Percentiles rank a stretch among this genome's conserved stretches.
Conservation (phyloP, 1,140 invertebrate species). For the Wasmannia auropunctata region DNA sequence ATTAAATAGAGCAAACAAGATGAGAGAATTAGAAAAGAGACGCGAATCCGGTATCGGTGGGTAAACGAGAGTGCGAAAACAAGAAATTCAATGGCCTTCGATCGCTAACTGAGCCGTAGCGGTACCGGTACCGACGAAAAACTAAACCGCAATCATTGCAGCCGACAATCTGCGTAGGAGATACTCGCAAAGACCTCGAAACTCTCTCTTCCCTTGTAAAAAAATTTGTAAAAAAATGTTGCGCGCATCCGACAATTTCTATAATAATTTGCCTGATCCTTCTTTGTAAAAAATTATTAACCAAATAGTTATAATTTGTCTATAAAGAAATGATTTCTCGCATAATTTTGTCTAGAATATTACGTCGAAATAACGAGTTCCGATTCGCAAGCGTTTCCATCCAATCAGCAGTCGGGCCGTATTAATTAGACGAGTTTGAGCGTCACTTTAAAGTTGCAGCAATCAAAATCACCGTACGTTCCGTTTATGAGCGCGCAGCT, state of each 20-base stretch:
- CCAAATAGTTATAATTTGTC: neutral
- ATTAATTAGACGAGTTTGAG: conserved; percentile 51
- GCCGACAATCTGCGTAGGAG: conserved; percentile 53
- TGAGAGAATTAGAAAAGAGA: conserved; percentile 38
- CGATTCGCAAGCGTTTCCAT: neutral
- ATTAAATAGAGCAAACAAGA: conserved; percentile 44
- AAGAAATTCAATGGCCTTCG: conserved; percentile 73
- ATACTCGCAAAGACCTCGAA: conserved; percentile 37
- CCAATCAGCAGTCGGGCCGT: conserved; percentile 7
- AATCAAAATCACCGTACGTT: conserved; percentile 51
- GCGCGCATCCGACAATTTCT: neutral
- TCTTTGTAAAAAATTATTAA: neutral
- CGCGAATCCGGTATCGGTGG: conserved; percentile 63
- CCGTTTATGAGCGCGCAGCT: conserved; percentile 11
- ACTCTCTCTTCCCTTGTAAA: conserved; percentile 32
- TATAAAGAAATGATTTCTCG: neutral
- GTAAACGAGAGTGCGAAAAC: conserved; percentile 68
- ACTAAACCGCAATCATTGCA: conserved; percentile 63
- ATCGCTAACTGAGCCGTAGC: conserved; percentile 57
- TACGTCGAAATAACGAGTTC: conserved; percentile 4
- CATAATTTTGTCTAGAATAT: neutral
- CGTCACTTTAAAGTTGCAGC: conserved; percentile 21
- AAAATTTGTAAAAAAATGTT: conserved; percentile 47
- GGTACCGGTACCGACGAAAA: conserved; percentile 58
- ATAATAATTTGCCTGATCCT: neutral